phyloP scores from a whole-genome alignment of 2,113 vertebrate species.

The Uria lomvia region DNA sequence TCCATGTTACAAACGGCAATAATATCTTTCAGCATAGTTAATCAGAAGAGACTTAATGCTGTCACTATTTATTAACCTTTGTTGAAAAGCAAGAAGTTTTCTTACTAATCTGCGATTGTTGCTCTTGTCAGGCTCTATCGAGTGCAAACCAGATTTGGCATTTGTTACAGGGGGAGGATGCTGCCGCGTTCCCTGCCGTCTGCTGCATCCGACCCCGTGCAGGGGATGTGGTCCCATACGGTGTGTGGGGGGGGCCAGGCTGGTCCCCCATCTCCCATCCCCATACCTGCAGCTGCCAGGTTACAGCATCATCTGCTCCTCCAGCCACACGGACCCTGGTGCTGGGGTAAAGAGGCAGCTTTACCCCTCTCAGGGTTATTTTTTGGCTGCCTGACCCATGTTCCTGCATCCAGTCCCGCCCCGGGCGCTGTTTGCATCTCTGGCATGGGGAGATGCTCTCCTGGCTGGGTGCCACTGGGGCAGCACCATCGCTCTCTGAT shows the following conservation, averaged over 20 bases:
- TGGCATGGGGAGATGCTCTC: accelerated
- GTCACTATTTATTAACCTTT: slow-evolving; percentile 99
- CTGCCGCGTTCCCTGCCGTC: slow-evolving; percentile 54
- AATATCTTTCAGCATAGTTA: slow-evolving; percentile 96
- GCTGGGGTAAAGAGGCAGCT: neutral
- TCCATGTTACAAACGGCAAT: slow-evolving; percentile 89
- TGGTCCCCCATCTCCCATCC: neutral
- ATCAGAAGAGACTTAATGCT: slow-evolving; percentile 97
- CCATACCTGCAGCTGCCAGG: neutral
- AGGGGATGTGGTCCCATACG: neutral
- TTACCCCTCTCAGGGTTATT: accelerated
- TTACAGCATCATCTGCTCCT: neutral
- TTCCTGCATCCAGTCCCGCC: accelerated
- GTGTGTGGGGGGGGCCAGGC: neutral
- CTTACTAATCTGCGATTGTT: slow-evolving; percentile 92
- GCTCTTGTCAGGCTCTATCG: slow-evolving; percentile 88
- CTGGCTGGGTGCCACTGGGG: neutral
- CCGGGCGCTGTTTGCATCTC: neutral
- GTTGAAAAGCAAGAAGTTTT: slow-evolving; percentile 94
- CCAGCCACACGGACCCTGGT: accelerated
- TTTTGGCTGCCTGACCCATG: neutral
- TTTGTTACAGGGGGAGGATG: slow-evolving; percentile 75
- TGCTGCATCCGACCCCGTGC: neutral
- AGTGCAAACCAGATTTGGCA: slow-evolving; percentile 85
- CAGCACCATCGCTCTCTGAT: accelerated